Percentiles rank a stretch among this genome's conserved stretches.
Evolutionary conservation across 2,888 invertebrate species (phyloP).

Genomic region (Drosophila stalkeri): DNA sequence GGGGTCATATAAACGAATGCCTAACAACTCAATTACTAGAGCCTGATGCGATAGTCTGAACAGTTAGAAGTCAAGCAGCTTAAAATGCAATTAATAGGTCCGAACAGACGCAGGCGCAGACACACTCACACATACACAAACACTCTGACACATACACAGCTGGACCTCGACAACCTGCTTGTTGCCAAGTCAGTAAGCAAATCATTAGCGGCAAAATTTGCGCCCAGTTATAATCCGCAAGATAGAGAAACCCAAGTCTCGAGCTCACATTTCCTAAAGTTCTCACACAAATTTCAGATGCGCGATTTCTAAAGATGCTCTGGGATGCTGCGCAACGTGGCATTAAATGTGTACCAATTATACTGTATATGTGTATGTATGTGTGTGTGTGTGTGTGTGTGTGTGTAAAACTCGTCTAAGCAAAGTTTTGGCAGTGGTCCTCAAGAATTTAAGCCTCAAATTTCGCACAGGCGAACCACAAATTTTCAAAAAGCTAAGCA

Average conservation of each 20-base stretch:
- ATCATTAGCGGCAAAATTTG: conserved; percentile 71
- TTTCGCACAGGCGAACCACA: conserved; percentile 61
- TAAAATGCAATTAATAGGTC: conserved; percentile 67
- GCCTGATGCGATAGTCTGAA: conserved; percentile 48
- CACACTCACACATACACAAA: conserved; percentile 4
- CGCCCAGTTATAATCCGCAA: conserved; percentile 71
- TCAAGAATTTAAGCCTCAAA: conserved; percentile 71
- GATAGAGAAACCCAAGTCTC: conserved; percentile 14
- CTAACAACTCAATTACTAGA: conserved; percentile 66
- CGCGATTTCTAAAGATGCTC: conserved; percentile 39
- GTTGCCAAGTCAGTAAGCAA: conserved; percentile 74
- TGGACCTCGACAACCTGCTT: conserved; percentile 11
- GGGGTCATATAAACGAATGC: conserved; percentile 33
- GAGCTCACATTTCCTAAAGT: conserved; percentile 51
- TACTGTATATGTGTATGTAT: conserved; percentile 21
- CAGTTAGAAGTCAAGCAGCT: conserved; percentile 28
- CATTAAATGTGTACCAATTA: conserved; percentile 75
- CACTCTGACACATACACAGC: not conserved
- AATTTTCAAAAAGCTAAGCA: conserved; percentile 68
- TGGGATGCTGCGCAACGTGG: conserved; percentile 54
- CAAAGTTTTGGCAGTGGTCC: conserved; percentile 49
- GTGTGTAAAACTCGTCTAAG: conserved; percentile 28
- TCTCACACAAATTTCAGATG: conserved; percentile 74
- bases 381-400: conserved; percentile 17
- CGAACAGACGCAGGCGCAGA: conserved; percentile 17